Evolutionary conservation across 2,888 invertebrate species (phyloP), one percentile per base, ranked within the genome.

Genomic region (Leptarthrus brevirostris): DNA sequence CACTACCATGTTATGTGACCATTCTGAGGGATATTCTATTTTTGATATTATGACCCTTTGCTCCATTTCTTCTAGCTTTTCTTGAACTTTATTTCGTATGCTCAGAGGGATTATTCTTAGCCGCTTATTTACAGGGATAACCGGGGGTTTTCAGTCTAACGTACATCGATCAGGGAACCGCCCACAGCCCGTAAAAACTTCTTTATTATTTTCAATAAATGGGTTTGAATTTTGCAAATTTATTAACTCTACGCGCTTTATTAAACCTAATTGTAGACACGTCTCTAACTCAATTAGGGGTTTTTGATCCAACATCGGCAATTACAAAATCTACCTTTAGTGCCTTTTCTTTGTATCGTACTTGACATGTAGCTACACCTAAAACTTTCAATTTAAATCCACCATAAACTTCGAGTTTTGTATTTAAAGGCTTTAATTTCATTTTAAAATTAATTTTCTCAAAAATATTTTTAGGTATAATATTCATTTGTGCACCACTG

Each of bases 1-100:
- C n/a, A n/a, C n/a, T n/a, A n/a, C n/a, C 95, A 86, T 89, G 92
- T 88, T 75, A 30, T 0, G 2, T 4, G 1, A 12, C 24, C 0
- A n/a, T n/a, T n/a, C n/a, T n/a, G n/a, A n/a, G n/a, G n/a, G n/a
- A n/a, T n/a, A n/a, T n/a, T n/a, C n/a, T 0, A 22, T 6, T 1
- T 22, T 54, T 0, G 54, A 14, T 12, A 44, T 2, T 1, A 44
- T 44, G 4, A 4, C 1, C 4, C 16, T 44, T 1, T 44, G 6
- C 24, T 54, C 54, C 54, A 54, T 54, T 54, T 54, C 2, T 3
- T 0, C 10, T 2, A 54, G 26, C 2, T 18, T 20, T 8, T 1
- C 5, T 0, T 12, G 1, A 8, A 54, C 54, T 14, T 22, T 30
- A 1, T 22, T 3, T 49, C 69, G 64, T n/a, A 66, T 22, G 24